phyloP scores from a whole-genome alignment of 2,888 invertebrate genomes.

The Diaperis boleti region DNA sequence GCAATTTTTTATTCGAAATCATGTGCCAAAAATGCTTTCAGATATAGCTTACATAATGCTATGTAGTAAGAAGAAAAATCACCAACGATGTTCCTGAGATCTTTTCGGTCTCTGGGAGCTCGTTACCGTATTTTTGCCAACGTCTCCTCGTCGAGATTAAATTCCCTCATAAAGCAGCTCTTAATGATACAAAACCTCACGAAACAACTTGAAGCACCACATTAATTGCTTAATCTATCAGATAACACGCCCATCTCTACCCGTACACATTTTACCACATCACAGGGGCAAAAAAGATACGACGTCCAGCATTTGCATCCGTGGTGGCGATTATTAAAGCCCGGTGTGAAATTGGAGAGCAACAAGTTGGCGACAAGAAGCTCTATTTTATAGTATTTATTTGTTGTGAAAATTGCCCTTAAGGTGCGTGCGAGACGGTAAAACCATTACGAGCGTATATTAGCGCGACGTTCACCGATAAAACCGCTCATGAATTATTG shows the following conservation, averaged over 20 bases:
- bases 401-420: slow-evolving; percentile 35
- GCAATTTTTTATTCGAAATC: no score
- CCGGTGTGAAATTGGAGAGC: slow-evolving; percentile 30
- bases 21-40: no score
- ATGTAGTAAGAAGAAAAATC: neutral
- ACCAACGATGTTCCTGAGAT: neutral
- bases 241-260: slow-evolving; percentile 61
- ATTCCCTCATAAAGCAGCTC: slow-evolving; percentile 59
- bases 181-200: slow-evolving; percentile 62
- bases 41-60: no score
- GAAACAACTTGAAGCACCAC: slow-evolving; percentile 59
- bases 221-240: slow-evolving; percentile 65
- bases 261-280: slow-evolving; percentile 55
- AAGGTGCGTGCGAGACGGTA: slow-evolving; percentile 41
- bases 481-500: slow-evolving; percentile 59
- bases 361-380: slow-evolving; percentile 38
- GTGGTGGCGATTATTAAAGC: slow-evolving; percentile 17
- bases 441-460: slow-evolving; percentile 43
- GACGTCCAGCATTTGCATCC: slow-evolving; percentile 7
- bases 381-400: slow-evolving; percentile 38
- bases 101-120: slow-evolving; percentile 25
- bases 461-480: slow-evolving; percentile 45
- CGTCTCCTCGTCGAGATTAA: slow-evolving; percentile 47
- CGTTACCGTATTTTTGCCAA: slow-evolving; percentile 41
- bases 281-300: slow-evolving; percentile 29